These are phyloP conservation scores for Drosophila takahashii DNA, from an alignment of 1,140 invertebrate genomes.

Conservation along the genomic window DNA sequence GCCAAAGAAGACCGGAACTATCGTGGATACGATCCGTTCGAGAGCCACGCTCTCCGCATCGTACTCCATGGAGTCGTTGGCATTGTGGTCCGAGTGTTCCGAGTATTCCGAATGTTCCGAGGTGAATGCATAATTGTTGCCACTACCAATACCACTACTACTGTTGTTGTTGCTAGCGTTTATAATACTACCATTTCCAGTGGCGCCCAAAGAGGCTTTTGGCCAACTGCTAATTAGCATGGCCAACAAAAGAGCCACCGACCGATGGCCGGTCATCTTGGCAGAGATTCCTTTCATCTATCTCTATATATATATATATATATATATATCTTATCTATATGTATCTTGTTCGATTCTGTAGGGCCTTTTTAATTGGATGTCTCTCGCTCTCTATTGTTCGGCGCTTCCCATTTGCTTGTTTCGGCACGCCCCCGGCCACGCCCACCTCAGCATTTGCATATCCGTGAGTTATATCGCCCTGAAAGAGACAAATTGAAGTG, in stretches of 20 bases:
- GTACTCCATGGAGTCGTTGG: slow-evolving; percentile 41
- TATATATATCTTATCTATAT: background rate
- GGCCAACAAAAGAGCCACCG: slow-evolving; percentile 17
- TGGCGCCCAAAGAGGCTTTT: slow-evolving; percentile 22
- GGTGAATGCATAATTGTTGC: slow-evolving; percentile 6
- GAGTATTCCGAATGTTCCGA: slow-evolving; percentile 1
- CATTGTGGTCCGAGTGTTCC: slow-evolving; percentile 12
- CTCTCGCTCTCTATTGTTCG: background rate
- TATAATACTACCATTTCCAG: slow-evolving; percentile 1
- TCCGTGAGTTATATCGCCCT: slow-evolving; percentile 26
- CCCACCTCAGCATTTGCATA: slow-evolving; percentile 39
- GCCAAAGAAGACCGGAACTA: slow-evolving; percentile 39
- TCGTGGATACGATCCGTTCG: slow-evolving; percentile 36
- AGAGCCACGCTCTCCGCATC: slow-evolving; percentile 36
- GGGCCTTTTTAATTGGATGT: slow-evolving; percentile 20
- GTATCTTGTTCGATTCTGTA: background rate
- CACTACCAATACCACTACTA: background rate
- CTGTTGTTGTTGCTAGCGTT: slow-evolving; percentile 2
- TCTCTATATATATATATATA: background rate
- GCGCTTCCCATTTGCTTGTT: slow-evolving; percentile 1
- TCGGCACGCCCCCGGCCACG: slow-evolving; percentile 17
- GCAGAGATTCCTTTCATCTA: background rate
- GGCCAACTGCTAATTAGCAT: slow-evolving; percentile 35
- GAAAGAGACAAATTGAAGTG: slow-evolving; percentile 50
- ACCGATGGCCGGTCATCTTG: slow-evolving; percentile 83